Evolutionary conservation across 2,797 vertebrate species (phyloP), one percentile per base, ranked within the genome.

Genomic region (Oophaga sylvatica): DNA sequence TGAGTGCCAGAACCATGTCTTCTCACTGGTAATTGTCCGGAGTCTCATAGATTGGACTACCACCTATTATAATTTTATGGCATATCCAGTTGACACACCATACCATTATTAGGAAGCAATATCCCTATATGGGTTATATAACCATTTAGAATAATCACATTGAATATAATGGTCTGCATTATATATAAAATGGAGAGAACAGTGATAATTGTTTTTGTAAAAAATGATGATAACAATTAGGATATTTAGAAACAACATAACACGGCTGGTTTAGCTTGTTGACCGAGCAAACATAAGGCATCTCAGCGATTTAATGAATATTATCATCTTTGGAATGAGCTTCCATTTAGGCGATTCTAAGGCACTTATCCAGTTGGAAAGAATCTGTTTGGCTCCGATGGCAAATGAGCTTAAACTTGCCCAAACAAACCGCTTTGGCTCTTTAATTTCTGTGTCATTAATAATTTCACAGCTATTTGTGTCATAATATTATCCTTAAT

Each of bases 341-440:
- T 68, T 60, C 62, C 57, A 41, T 82, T 65, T 22, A 80, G 67
- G 31, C 67, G 73, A 59, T n/a, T 62, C 29, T 67, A 12, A 79
- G 81, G 82, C 87, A 84, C 57, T 59, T 31, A 84, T 88, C 83
- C 87, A 88, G n/a, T 62, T 88, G 83, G 82, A 88, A 35, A 48
- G 29, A 31, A 80, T 71, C 20, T 45, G 65, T 84, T 73, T 88
- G 82, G 87, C 87, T 84, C 17, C n/a, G 20, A 45, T 60, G 60
- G 77, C 67, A 79, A 41, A 85, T 88, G 68, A 73, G 70, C 19
- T 83, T 57, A 70, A 41, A 84, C 35, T 59, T 68, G 81, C 29
- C 87, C 81, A 79, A 75, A 81, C 57, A 81, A 11, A 53, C 53
- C 76, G 59, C n/a, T 62, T 62, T 85, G 59, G 53, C 45, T 56